phyloP scores from a whole-genome alignment of 2,113 vertebrate species.

The Bostrychus sinensis region DNA sequence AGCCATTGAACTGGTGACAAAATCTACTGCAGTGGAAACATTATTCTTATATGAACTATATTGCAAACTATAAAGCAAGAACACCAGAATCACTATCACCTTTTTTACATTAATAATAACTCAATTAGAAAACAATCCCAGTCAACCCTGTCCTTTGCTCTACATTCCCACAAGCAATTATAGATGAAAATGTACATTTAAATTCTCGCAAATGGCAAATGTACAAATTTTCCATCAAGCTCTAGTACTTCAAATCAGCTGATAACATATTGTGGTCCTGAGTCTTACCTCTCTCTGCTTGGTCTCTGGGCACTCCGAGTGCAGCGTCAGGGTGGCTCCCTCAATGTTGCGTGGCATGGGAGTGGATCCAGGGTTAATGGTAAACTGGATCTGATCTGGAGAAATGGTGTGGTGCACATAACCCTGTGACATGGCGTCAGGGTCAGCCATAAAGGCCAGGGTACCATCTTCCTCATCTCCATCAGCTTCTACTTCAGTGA shows the following conservation, averaged over 20 bases:
- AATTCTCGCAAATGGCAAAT: background rate
- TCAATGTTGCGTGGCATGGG: constrained; percentile 99
- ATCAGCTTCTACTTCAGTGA: constrained; percentile 89
- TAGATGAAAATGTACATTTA: too few relatives aligned
- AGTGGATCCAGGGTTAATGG: constrained; percentile 97
- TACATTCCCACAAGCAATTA: too few relatives aligned
- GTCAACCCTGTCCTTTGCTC: too few relatives aligned
- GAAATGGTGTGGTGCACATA: constrained; percentile 99
- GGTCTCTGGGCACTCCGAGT: constrained; percentile 97
- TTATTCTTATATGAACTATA: too few relatives aligned
- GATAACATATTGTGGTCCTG: too few relatives aligned
- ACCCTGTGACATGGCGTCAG: constrained; percentile 96
- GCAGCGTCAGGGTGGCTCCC: constrained; percentile 94
- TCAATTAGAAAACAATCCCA: too few relatives aligned
- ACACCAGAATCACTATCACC: too few relatives aligned
- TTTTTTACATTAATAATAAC: too few relatives aligned
- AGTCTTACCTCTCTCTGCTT: constrained; percentile 90
- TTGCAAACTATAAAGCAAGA: too few relatives aligned
- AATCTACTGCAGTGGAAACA: too few relatives aligned
- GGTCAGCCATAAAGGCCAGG: constrained; percentile 88
- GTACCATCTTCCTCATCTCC: constrained; percentile 87
- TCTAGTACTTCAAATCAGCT: background rate
- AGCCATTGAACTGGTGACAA: too few relatives aligned
- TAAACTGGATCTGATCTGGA: constrained; percentile 96
- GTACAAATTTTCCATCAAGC: constrained; percentile 3